These are phyloP conservation scores for Actenoides hombroni DNA, from an alignment of 2,113 vertebrate genomes.

Conservation along the genomic window DNA sequence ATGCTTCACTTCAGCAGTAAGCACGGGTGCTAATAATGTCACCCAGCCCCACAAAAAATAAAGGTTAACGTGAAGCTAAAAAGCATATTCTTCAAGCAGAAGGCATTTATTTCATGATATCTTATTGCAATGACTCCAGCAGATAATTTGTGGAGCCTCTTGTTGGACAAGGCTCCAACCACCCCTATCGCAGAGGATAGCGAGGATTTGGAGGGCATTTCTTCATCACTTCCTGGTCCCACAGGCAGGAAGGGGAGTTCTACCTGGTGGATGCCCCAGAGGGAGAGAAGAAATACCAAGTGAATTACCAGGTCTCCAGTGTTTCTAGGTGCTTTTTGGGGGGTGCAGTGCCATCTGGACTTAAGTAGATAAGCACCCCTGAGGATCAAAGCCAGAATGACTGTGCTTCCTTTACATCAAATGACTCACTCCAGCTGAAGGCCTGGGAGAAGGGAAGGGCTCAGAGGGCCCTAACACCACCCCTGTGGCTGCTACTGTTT, in stretches of 20 bases:
- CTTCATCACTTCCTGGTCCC: background rate
- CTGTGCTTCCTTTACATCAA: background rate
- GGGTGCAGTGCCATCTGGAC: background rate
- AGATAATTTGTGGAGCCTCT: background rate
- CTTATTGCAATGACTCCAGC: background rate
- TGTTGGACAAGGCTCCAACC: fast-evolving
- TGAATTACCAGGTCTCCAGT: fast-evolving
- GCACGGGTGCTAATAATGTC: constrained; percentile 38
- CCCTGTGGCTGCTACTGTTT: background rate
- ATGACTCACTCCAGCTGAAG: constrained; percentile 1
- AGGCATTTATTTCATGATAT: background rate
- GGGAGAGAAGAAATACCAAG: background rate
- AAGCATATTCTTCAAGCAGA: constrained; percentile 47
- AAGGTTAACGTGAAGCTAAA: constrained; percentile 4
- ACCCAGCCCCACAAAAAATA: constrained; percentile 16
- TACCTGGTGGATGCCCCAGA: background rate
- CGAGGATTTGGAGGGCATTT: fast-evolving
- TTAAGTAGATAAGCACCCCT: background rate
- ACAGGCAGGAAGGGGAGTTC: background rate
- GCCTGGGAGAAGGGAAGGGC: background rate
- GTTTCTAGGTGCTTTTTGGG: background rate
- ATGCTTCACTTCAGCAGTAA: constrained; percentile 42
- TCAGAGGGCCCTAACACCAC: background rate
- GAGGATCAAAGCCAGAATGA: background rate
- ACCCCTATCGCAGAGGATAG: fast-evolving